Evolutionary conservation across 2,888 invertebrate genomes (phyloP), one percentile per base, ranked within the genome.

Genomic region (Amiota mariae): DNA sequence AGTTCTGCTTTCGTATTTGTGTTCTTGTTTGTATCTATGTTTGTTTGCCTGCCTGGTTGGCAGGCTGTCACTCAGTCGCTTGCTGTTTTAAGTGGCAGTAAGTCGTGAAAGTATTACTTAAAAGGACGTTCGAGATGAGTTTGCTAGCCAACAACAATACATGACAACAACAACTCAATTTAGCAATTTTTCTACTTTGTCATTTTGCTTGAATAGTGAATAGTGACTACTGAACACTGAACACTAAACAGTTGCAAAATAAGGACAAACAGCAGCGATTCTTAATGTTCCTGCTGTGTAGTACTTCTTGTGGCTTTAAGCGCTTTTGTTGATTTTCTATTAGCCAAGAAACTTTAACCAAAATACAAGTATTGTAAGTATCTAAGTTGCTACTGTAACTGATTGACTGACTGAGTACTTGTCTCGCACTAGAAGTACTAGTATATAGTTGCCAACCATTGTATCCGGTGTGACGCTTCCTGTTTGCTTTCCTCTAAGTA

Each of bases 281-380:
- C 10, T 8, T 54, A 18, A 8, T 15, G 18, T 66, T 47, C 15
- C 36, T 20, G 59, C 20, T 36, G 36, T 6, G 3, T n/a, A n/a
- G n/a, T n/a, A n/a, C n/a, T n/a, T n/a, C n/a, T n/a, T n/a, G 15
- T 20, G 13, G 20, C 66, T 67, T 67, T 67, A 49, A 48, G 66
- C 66, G 49, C 64, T 49, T 67, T 49, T 67, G 66, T 67, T 67
- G 66, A 67, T 67, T 67, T 67, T 67, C 49, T 67, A 67, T 67
- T 67, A 67, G 66, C 49, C 10, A 11, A 15, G 49, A 49, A 49
- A 67, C 66, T 18, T 24, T 24, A 24, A 24, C 24, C n/a, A 64
- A 18, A 61, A 18, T 61, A 61, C 61, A 54, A n/a, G n/a, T n/a
- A n/a, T n/a, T n/a, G n/a, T 12, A 61, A 20, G 61, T 24, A 61